Conservation (phyloP, 2,888 invertebrate species). For the Cerceris ruficornis region DNA sequence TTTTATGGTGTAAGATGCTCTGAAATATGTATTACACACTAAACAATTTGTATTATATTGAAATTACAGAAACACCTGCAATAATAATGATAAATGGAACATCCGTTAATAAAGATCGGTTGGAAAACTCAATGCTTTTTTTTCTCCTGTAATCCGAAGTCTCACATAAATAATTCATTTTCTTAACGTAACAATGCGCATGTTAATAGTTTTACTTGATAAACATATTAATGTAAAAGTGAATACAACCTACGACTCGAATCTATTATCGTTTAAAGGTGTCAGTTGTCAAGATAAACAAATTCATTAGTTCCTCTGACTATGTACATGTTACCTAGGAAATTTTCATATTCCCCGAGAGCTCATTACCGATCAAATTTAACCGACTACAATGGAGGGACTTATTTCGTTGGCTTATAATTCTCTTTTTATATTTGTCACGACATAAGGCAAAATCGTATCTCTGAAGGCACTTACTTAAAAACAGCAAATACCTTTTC, state of each 20-base stretch:
- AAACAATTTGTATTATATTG: conserved; percentile 24
- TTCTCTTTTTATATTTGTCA: conserved; percentile 9
- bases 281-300: conserved; percentile 2
- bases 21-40: conserved; percentile 42
- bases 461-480: conserved; percentile 49
- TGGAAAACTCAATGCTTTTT: conserved; percentile 12
- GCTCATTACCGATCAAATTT: not conserved
- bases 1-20: conserved; percentile 32
- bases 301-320: conserved; percentile 17
- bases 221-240: conserved; percentile 15
- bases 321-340: not conserved
- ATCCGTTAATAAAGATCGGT: conserved; percentile 10
- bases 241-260: conserved; percentile 14
- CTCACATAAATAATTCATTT: conserved; percentile 18
- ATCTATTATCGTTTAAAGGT: not conserved
- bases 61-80: conserved; percentile 20
- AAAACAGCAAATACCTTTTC: conserved; percentile 34
- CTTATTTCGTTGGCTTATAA: conserved; percentile 1
- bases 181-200: conserved; percentile 19
- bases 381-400: not conserved
- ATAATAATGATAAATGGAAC: conserved; percentile 13
- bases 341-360: conserved; percentile 7
- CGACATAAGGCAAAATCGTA: conserved; percentile 8
- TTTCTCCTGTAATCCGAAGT: not conserved
- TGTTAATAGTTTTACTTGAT: conserved; percentile 33